These are phyloP conservation scores for Nebria ingens DNA, from an alignment of 1,140 invertebrate species.

Conservation along the genomic window DNA sequence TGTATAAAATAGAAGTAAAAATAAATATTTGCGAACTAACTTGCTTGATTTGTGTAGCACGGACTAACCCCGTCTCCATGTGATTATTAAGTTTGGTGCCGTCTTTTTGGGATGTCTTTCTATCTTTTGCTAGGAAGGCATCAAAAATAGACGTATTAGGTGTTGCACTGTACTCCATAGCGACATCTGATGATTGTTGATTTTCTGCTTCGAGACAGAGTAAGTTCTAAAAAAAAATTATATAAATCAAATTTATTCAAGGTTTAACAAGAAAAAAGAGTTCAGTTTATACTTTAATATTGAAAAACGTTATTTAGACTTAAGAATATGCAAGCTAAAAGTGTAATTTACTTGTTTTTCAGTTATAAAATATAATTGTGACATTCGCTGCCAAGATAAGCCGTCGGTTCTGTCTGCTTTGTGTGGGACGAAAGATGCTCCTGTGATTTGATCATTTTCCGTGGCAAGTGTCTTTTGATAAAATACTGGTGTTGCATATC, in stretches of 20 bases:
- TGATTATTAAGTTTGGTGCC: not conserved
- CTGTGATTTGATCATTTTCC: conserved; percentile 32
- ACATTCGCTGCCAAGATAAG: conserved; percentile 44
- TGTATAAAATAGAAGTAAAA: not conserved
- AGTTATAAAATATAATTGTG: conserved; percentile 47
- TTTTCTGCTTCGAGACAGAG: conserved; percentile 22
- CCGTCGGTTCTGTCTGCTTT: conserved; percentile 34
- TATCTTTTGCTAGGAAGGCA: not conserved
- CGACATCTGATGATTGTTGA: not conserved
- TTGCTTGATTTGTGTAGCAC: not conserved
- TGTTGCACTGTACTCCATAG: not conserved
- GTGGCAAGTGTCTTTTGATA: conserved; percentile 36
- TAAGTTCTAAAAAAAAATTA: conserved; percentile 21
- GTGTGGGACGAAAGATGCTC: conserved; percentile 44
- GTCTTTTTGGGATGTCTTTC: not conserved
- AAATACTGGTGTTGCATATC: conserved; percentile 41
- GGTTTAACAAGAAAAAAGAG: too few species aligned
- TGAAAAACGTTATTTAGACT: conserved; percentile 3
- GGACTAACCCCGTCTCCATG: not conserved
- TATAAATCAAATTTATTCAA: conserved; percentile 14
- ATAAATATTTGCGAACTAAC: not conserved
- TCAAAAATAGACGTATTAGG: not conserved
- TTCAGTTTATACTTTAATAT: too few species aligned
- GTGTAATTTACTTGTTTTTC: conserved; percentile 37
- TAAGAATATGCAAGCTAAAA: conserved; percentile 7